phyloP scores from a whole-genome alignment of 2,797 vertebrate genomes.

The Phataginus tricuspis region DNA sequence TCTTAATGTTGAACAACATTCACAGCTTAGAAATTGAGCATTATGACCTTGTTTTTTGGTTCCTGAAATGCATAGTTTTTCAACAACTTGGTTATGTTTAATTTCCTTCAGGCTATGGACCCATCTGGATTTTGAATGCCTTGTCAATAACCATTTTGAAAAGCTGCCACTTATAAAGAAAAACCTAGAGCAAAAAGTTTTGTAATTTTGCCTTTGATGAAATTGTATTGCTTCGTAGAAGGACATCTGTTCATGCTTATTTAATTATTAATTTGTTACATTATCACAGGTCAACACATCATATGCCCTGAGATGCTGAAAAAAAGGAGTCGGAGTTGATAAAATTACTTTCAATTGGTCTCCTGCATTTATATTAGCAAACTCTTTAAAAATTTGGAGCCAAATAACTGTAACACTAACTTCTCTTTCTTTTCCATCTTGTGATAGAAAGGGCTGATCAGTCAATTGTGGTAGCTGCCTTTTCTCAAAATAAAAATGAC shows the following conservation, averaged over 20 bases:
- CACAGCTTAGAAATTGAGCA: constrained; percentile 14
- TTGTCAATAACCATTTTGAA: constrained; percentile 26
- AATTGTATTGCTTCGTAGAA: not conserved
- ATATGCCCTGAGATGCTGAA: not conserved
- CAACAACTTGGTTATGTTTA: constrained; percentile 2
- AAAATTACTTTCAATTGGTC: not conserved
- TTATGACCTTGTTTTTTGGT: not conserved
- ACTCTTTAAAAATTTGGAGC: not conserved
- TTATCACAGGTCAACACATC: not conserved
- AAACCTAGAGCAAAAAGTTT: not conserved
- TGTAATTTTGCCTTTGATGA: constrained; percentile 18
- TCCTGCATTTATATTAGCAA: not conserved
- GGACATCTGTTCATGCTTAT: not conserved
- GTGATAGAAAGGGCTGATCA: not conserved
- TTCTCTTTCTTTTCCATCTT: constrained; percentile 46
- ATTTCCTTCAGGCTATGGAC: not conserved
- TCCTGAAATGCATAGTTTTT: constrained; percentile 3
- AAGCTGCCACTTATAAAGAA: not conserved
- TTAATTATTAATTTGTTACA: not conserved
- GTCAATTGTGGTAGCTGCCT: not conserved
- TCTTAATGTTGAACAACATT: not conserved
- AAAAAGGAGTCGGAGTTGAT: not conserved
- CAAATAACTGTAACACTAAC: not conserved
- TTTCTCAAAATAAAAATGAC: constrained; percentile 62
- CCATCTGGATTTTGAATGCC: not conserved